A percentile compares a stretch with the other conserved stretches of the same genome.
These are phyloP conservation scores for Penaeus vannamei DNA, from an alignment of 1,140 invertebrate genomes.

Conservation along the genomic window DNA sequence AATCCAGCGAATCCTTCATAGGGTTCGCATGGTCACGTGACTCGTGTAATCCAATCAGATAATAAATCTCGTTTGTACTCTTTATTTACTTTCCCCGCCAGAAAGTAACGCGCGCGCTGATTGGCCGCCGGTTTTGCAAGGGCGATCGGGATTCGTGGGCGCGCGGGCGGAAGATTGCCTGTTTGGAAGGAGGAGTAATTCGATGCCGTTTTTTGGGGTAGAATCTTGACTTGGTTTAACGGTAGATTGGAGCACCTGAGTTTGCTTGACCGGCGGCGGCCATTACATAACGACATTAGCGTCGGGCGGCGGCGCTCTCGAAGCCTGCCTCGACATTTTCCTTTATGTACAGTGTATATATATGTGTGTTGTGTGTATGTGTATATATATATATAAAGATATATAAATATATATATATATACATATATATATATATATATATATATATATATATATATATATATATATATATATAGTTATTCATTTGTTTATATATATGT, in stretches of 20 bases:
- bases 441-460: constrained; percentile 27
- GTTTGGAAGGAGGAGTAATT: constrained; percentile 62
- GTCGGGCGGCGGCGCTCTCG: neutral
- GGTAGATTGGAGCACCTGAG: constrained; percentile 53
- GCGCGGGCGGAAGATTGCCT: constrained; percentile 50
- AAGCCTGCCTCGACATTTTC: neutral
- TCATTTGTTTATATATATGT: neutral
- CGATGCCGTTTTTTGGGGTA: constrained; percentile 44
- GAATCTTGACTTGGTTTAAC: constrained; percentile 59
- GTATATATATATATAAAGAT: constrained; percentile 19
- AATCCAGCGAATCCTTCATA: constrained; percentile 38
- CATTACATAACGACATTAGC: constrained; percentile 57
- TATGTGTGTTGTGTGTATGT: neutral
- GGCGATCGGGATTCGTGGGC: constrained; percentile 37
- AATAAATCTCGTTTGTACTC: constrained; percentile 66
- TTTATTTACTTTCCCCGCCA: constrained; percentile 61
- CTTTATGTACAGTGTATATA: neutral
- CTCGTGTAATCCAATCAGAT: constrained; percentile 64
- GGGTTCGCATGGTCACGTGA: constrained; percentile 50
- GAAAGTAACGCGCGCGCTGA: constrained; percentile 33
- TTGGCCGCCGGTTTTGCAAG: constrained; percentile 39
- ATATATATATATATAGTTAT: constrained; percentile 18
- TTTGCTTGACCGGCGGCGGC: constrained; percentile 44
- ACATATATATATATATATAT: constrained; percentile 19
- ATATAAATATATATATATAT: constrained; percentile 32